Percentiles rank a stretch among this genome's conserved stretches.
Evolutionary conservation across 2,113 vertebrate species (phyloP).

Genomic region (Orientallactaga bullata): DNA sequence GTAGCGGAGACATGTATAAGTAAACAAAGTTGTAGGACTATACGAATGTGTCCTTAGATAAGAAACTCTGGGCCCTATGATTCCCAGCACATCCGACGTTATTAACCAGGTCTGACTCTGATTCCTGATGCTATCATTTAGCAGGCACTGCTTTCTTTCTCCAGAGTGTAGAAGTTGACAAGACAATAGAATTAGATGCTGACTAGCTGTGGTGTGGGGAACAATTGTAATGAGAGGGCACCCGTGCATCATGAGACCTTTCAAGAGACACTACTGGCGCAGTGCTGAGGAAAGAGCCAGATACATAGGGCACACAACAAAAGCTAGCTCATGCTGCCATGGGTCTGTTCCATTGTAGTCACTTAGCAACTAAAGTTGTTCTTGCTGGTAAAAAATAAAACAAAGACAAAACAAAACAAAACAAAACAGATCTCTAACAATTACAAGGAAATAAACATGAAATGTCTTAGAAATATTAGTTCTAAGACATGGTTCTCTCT

Average conservation of each 20-base stretch:
- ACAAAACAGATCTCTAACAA: neutral
- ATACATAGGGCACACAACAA: rapidly evolving
- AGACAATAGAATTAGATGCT: neutral
- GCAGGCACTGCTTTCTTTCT: neutral
- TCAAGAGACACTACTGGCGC: neutral
- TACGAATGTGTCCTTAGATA: neutral
- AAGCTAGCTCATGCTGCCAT: neutral
- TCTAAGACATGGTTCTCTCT: neutral
- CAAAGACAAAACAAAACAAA: neutral
- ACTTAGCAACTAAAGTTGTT: neutral
- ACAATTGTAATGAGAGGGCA: neutral
- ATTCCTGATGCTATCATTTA: neutral
- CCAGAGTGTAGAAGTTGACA: neutral
- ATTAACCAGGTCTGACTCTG: neutral
- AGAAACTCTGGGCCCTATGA: neutral
- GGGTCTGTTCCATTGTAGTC: neutral
- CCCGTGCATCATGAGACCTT: neutral
- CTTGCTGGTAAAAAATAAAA: neutral
- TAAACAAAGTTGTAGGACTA: neutral
- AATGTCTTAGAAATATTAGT: neutral
- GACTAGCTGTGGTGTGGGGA: neutral
- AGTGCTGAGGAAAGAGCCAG: neutral
- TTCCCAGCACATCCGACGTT: neutral
- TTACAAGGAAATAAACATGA: neutral
- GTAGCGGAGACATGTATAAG: neutral